phyloP scores from a whole-genome alignment of 2,888 invertebrate species.

The Tortricodes alternella region DNA sequence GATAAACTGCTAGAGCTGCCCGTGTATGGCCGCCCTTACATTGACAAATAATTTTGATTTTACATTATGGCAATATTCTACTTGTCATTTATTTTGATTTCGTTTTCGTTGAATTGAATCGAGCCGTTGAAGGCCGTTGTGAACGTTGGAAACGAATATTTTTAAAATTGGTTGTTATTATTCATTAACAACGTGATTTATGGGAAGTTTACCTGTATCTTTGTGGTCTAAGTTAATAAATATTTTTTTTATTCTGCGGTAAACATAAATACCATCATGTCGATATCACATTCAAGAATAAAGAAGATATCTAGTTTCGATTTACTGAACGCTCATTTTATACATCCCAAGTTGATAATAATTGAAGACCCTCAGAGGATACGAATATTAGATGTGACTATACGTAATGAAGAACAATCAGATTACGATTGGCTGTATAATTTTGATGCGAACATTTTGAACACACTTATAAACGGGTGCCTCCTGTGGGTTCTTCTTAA shows the following conservation, averaged over 20 bases:
- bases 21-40: no score
- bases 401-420: slow-evolving; percentile 38
- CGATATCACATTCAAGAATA: slow-evolving; percentile 36
- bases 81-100: no score
- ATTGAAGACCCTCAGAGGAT: slow-evolving; percentile 46
- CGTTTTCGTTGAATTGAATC: no score
- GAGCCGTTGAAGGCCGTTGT: background rate
- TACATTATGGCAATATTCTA: no score
- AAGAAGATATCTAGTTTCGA: slow-evolving; percentile 35
- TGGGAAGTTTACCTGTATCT: background rate
- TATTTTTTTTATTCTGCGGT: background rate
- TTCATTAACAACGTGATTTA: background rate
- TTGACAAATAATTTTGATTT: no score
- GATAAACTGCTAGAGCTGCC: no score
- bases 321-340: slow-evolving; percentile 47
- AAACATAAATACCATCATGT: slow-evolving; percentile 34
- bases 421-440: slow-evolving; percentile 36
- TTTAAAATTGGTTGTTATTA: no score
- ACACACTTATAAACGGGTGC: slow-evolving; percentile 49
- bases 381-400: slow-evolving; percentile 46
- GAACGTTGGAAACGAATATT: background rate
- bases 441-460: slow-evolving; percentile 52
- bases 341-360: slow-evolving; percentile 60
- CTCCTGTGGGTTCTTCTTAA: slow-evolving; percentile 61
- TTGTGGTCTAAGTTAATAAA: background rate